A percentile compares a stretch with the other conserved stretches of the same genome.
phyloP scores from a whole-genome alignment of 2,797 vertebrate species.

The Fistularia tabacaria region DNA sequence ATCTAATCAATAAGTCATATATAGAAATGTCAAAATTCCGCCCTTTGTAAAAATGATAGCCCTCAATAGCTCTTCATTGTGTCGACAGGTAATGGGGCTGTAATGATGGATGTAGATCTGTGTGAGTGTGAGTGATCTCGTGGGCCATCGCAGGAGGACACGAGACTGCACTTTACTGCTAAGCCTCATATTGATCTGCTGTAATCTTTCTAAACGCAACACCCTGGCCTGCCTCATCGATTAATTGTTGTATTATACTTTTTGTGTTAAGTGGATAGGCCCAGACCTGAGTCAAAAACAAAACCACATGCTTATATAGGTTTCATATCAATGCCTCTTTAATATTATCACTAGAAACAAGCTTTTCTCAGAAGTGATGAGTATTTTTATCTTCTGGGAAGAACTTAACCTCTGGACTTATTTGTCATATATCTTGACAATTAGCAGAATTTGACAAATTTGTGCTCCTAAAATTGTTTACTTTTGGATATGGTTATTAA shows the following conservation, averaged over 20 bases:
- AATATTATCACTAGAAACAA: constrained; percentile 9
- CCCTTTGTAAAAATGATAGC: constrained; percentile 55
- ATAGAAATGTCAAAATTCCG: constrained; percentile 56
- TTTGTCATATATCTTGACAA: too few species aligned
- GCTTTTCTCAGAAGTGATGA: neutral
- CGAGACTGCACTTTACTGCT: constrained; percentile 56
- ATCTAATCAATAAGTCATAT: constrained; percentile 55
- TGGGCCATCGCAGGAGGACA: constrained; percentile 54
- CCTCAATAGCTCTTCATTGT: constrained; percentile 53
- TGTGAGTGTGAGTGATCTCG: constrained; percentile 46
- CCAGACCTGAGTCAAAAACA: constrained; percentile 48
- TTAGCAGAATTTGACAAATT: neutral
- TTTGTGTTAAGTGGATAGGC: constrained; percentile 63
- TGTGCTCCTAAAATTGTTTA: too few species aligned
- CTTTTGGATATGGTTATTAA: too few species aligned
- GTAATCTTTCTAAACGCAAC: constrained; percentile 59
- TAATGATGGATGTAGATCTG: constrained; percentile 59
- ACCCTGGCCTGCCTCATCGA: constrained; percentile 60
- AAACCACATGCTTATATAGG: constrained; percentile 14
- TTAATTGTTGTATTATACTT: constrained; percentile 63
- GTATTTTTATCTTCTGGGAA: too few species aligned
- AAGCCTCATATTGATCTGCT: constrained; percentile 55
- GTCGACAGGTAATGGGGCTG: constrained; percentile 44
- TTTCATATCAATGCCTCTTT: constrained; percentile 16
- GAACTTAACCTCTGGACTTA: too few species aligned